These are phyloP conservation scores for Palythoa caribaeorum DNA, from an alignment of 92 coral and sea anemone species.

Conservation along the genomic window DNA sequence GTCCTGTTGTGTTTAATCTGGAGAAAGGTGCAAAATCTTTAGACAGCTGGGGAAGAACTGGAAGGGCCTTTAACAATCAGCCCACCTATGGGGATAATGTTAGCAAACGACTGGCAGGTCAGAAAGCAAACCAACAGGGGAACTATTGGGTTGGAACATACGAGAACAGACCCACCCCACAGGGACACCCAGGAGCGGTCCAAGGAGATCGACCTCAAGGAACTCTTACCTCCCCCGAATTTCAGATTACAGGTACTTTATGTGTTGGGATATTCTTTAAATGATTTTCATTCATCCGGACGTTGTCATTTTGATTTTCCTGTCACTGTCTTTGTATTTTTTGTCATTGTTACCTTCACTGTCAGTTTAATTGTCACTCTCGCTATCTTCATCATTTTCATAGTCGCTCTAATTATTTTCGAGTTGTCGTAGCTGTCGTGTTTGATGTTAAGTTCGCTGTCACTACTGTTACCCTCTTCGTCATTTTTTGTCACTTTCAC, in stretches of 20 bases:
- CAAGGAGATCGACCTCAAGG: neutral
- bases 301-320: too few relatives aligned
- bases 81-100: neutral
- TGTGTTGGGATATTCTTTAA: too few relatives aligned
- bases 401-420: too few relatives aligned
- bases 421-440: too few relatives aligned
- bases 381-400: too few relatives aligned
- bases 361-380: too few relatives aligned
- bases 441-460: too few relatives aligned
- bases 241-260: neutral
- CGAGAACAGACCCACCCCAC: constrained; percentile 3
- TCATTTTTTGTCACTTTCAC: too few relatives aligned
- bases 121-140: neutral
- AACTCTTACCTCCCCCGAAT: neutral
- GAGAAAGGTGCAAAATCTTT: neutral
- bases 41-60: neutral
- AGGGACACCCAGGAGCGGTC: neutral
- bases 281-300: too few relatives aligned
- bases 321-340: too few relatives aligned
- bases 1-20: neutral
- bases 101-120: neutral
- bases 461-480: too few relatives aligned
- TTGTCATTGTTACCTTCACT: too few relatives aligned
- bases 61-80: neutral
- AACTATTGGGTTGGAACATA: neutral